Evolutionary conservation across 1,140 invertebrate species (phyloP).

Genomic region (Zaprionus tsacasi): DNA sequence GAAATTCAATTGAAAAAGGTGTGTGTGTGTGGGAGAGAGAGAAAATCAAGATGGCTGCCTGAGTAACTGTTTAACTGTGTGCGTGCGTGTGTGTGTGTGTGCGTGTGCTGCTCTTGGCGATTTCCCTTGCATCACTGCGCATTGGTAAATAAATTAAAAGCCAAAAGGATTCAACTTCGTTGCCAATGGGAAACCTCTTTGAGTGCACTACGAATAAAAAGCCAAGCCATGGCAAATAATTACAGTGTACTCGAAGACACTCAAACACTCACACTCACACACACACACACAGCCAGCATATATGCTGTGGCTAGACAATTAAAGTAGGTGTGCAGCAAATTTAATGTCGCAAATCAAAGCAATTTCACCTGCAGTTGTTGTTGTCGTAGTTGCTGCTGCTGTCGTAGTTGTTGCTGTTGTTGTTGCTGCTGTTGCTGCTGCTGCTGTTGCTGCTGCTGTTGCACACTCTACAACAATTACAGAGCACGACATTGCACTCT

Average conservation of each 20-base stretch:
- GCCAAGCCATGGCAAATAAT: constrained; percentile 45
- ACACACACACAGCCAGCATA: neutral
- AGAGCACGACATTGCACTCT: constrained; percentile 49
- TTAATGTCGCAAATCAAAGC: constrained; percentile 75
- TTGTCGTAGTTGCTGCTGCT: neutral
- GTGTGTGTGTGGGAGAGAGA: neutral
- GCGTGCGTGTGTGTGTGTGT: neutral
- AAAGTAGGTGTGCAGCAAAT: constrained; percentile 55
- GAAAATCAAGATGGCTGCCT: too few relatives aligned
- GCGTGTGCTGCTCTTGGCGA: neutral
- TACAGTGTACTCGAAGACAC: constrained; percentile 17
- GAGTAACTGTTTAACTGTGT: neutral
- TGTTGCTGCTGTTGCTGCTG: neutral
- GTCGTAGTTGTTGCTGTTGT: neutral
- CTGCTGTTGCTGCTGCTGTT: neutral
- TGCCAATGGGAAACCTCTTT: constrained; percentile 15
- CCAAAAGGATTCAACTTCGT: constrained; percentile 27
- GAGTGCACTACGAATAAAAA: constrained; percentile 27
- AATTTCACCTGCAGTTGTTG: constrained; percentile 49
- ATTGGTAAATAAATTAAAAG: constrained; percentile 54
- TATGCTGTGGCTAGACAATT: constrained; percentile 51
- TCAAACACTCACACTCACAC: neutral
- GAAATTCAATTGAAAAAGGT: neutral
- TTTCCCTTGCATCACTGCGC: constrained; percentile 9
- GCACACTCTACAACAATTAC: constrained; percentile 18